Evolutionary conservation across 92 coral and sea anemone genomes (phyloP).

Genomic region (Epizoanthus ramosus): DNA sequence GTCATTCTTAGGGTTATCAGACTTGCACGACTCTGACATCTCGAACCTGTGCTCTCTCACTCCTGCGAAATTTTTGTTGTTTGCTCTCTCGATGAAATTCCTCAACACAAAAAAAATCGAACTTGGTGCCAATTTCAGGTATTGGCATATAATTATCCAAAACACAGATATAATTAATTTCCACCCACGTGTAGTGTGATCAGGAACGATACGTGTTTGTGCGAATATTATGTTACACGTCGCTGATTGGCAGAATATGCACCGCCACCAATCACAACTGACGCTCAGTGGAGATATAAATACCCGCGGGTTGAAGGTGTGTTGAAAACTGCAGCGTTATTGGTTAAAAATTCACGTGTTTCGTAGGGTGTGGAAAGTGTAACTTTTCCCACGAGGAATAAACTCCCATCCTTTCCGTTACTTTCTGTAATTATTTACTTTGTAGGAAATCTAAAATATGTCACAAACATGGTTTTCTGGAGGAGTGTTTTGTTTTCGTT

Average conservation of each 20-base stretch:
- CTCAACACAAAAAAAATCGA: conserved; percentile 70
- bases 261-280: conserved; percentile 78
- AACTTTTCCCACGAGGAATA: conserved; percentile 36
- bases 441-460: background rate
- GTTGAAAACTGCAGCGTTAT: conserved; percentile 65
- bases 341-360: conserved; percentile 55
- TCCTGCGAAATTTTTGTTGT: conserved; percentile 13
- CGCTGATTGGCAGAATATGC: conserved; percentile 76
- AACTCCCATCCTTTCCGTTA: conserved; percentile 33
- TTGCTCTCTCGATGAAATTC: conserved; percentile 51
- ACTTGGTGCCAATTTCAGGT: conserved; percentile 87
- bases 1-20: conserved; percentile 46
- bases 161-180: conserved; percentile 81
- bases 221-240: conserved; percentile 67
- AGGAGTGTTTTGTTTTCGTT: conserved; percentile 25
- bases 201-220: conserved; percentile 40
- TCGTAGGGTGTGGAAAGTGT: conserved; percentile 57
- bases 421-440: conserved; percentile 9
- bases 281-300: conserved; percentile 32
- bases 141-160: conserved; percentile 90
- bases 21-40: conserved; percentile 60
- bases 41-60: conserved; percentile 2
- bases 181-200: conserved; percentile 55
- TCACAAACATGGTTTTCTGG: conserved; percentile 9
- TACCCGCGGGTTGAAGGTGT: conserved; percentile 71